phyloP scores from a whole-genome alignment of 2,888 invertebrate species.

The Tiliacea citrago region DNA sequence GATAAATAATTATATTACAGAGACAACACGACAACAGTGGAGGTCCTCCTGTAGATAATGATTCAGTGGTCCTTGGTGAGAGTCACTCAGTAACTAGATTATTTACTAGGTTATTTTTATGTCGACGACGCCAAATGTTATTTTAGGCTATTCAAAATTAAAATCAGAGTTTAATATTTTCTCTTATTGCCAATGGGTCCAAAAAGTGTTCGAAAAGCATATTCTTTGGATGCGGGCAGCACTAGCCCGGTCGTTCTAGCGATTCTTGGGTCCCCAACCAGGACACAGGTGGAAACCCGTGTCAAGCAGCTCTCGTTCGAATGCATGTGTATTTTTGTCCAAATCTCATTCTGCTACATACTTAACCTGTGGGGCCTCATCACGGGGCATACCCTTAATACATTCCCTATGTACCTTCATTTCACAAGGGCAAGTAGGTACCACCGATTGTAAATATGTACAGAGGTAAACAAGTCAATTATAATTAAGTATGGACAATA shows the following conservation, averaged over 20 bases:
- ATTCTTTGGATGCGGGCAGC: not conserved
- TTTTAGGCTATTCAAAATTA: no score
- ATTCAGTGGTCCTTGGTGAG: no score
- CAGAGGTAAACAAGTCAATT: constrained; percentile 47
- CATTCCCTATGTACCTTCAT: constrained; percentile 15
- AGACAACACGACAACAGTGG: no score
- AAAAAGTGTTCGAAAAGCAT: not conserved
- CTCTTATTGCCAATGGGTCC: not conserved
- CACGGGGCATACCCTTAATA: not conserved
- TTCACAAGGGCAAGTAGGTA: constrained; percentile 47
- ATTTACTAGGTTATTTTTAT: no score
- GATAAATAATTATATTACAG: no score
- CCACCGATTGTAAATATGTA: constrained; percentile 12
- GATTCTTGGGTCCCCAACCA: not conserved
- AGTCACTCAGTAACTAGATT: no score
- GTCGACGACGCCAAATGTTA: no score
- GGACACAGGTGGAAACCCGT: not conserved
- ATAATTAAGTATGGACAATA: constrained; percentile 27
- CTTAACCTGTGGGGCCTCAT: no score
- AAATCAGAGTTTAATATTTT: not conserved
- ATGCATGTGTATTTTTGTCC: not conserved
- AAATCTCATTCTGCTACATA: not conserved
- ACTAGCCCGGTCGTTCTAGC: not conserved
- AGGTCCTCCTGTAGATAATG: no score
- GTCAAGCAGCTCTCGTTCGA: not conserved